Percentiles rank a stretch among this genome's conserved stretches.
These are phyloP conservation scores for Dasyurus viverrinus DNA, from an alignment of 2,113 vertebrate species.

Conservation along the genomic window DNA sequence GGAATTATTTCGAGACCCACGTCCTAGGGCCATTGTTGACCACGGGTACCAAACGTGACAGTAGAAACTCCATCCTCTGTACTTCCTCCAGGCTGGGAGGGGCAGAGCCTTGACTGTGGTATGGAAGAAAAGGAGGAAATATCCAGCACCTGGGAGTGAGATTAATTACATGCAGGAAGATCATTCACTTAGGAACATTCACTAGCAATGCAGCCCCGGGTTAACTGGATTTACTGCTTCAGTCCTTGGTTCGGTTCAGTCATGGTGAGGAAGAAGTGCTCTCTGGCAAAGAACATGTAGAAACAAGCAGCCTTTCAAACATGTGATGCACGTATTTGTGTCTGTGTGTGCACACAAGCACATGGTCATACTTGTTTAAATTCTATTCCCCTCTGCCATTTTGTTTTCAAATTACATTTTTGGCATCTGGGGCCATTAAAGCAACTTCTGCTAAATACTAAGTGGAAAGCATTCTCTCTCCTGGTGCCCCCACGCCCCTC, in stretches of 20 bases:
- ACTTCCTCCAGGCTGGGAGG: not conserved
- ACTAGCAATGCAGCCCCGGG: not conserved
- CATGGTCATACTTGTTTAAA: not conserved
- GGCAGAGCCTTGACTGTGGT: not conserved
- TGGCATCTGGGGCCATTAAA: slow-evolving; percentile 6
- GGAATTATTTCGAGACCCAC: not conserved
- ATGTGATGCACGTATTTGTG: not conserved
- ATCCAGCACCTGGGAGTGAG: not conserved
- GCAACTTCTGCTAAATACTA: slow-evolving; percentile 7
- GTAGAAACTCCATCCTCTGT: not conserved
- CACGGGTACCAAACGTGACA: not conserved
- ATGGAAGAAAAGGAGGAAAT: not conserved
- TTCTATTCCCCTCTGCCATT: not conserved
- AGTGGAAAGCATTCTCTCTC: not conserved
- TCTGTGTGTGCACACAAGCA: not conserved
- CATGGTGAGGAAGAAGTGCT: slow-evolving; percentile 19
- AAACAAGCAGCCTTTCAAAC: not conserved
- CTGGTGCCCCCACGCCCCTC: not conserved
- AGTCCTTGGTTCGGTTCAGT: slow-evolving; percentile 13
- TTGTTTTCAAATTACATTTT: slow-evolving; percentile 30
- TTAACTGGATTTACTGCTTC: not conserved
- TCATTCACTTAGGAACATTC: not conserved
- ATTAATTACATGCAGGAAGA: not conserved
- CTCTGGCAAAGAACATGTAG: not conserved
- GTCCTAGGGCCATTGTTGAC: not conserved